Base-by-base conservation (phyloP, 2,888 invertebrate genomes). In the Aphelenchoides bicaudatus region DNA sequence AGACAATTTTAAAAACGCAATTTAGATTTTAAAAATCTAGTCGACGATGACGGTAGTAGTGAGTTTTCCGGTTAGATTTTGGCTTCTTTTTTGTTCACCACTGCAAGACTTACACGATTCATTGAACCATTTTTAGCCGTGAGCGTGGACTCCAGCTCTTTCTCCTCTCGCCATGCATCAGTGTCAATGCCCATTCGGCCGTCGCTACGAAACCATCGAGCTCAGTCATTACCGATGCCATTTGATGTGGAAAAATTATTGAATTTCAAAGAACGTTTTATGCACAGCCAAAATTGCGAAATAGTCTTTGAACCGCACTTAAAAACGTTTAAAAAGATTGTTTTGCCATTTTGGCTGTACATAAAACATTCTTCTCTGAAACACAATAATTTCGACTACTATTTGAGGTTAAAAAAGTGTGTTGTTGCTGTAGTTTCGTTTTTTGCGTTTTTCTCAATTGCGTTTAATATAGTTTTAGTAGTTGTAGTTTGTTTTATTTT, bases 21-120 rank as follows among this genome's bases (percentile, higher is more conserved):
- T n/a, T n/a, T 99, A 43, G 98, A 98, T 83, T 98, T 98, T 81
- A 98, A 98, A 82, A 94, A 93, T 59, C 80, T 86, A 51, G 74
- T 78, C 23, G 83, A 82, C 61, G 82, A 80, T 62, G 74, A 77
- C 23, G 43, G 43, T 8, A 21, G 43, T 43, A n/a, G n/a, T n/a
- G n/a, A n/a, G n/a, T n/a, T n/a, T n/a, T 58, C 30, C n/a, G 13
- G 6, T 3, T 10, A 1, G 6, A 2, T 6, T 38, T 16, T 25
- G 28, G 16, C 3, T n/a, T n/a, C n/a, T 49, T 5, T 10, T 28
- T 2, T 50, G 52, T 53, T 34, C 54, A 55, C 49, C 16, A 27
- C 57, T 13, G 19, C 51, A 34, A 38, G n/a, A n/a, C n/a, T n/a
- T n/a, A n/a, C n/a, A n/a, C n/a, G n/a, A n/a, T n/a, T n/a, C n/a